These are phyloP conservation scores for Papilio dardanus DNA, from an alignment of 1,140 invertebrate species.

Conservation along the genomic window DNA sequence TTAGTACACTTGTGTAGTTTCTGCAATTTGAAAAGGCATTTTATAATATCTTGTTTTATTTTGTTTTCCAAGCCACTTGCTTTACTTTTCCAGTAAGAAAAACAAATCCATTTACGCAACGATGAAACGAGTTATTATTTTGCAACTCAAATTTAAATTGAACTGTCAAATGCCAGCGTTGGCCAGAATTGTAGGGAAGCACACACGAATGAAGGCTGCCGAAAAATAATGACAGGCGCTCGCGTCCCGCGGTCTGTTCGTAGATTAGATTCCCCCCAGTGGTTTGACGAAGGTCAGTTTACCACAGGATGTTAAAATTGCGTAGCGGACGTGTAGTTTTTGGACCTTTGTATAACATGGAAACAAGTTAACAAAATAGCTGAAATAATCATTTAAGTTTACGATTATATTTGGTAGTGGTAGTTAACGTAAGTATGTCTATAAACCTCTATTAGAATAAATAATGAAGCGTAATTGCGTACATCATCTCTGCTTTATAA, in stretches of 20 bases:
- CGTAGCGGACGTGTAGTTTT: conserved; percentile 24
- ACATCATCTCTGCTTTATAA: background rate
- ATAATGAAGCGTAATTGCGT: no score
- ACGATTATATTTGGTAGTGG: background rate
- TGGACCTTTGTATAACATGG: background rate
- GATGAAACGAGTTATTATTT: conserved; percentile 27
- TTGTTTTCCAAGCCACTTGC: no score
- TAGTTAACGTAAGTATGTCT: no score
- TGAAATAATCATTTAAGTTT: background rate
- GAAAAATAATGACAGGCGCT: conserved; percentile 45
- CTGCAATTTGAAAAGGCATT: no score
- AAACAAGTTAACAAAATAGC: background rate
- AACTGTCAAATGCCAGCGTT: conserved; percentile 43
- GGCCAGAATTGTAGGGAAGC: conserved; percentile 12
- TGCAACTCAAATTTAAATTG: conserved; percentile 43
- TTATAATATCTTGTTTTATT: no score
- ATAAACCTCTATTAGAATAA: no score
- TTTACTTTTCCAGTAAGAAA: background rate
- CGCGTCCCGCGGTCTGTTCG: conserved; percentile 36
- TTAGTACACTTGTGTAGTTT: background rate
- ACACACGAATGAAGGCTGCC: conserved; percentile 35
- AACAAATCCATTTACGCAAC: conserved; percentile 5
- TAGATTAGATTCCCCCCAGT: conserved; percentile 48
- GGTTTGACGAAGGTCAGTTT: conserved; percentile 39
- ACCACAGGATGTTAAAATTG: conserved; percentile 25